phyloP scores from a whole-genome alignment of 37 sponge, comb jelly and placozoan genomes.

The Beroe forskalii region DNA sequence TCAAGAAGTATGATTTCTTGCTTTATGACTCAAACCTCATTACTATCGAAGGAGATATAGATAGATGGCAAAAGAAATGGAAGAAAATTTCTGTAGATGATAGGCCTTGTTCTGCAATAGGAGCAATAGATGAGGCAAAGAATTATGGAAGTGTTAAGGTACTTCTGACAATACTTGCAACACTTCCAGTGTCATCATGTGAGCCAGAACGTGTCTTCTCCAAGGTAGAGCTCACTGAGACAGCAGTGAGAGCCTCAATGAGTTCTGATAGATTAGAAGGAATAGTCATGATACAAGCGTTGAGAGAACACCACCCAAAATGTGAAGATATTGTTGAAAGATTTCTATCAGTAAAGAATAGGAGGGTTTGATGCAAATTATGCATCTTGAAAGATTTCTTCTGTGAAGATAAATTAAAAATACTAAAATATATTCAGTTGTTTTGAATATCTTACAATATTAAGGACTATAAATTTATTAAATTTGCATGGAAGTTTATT shows the following conservation, averaged over 20 bases:
- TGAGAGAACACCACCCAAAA: too few relatives aligned
- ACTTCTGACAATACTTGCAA: conserved; percentile 31
- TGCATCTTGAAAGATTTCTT: too few relatives aligned
- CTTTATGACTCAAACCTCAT: neutral
- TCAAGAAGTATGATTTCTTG: neutral
- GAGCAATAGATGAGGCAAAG: conserved; percentile 1
- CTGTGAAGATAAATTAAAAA: too few relatives aligned
- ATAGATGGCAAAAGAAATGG: conserved; percentile 57
- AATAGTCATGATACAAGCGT: too few relatives aligned
- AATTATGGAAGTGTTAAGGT: neutral
- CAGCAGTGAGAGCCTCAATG: conserved; percentile 54
- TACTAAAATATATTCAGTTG: too few relatives aligned
- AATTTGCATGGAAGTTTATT: too few relatives aligned
- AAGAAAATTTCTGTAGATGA: neutral
- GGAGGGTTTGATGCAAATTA: too few relatives aligned
- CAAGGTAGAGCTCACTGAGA: conserved; percentile 54
- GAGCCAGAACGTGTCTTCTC: conserved; percentile 66
- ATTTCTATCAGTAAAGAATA: too few relatives aligned
- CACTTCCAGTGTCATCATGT: conserved; percentile 55
- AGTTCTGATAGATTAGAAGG: conserved; percentile 1
- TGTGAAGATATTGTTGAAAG: too few relatives aligned
- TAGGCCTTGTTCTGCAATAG: conserved; percentile 19
- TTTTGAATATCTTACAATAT: too few relatives aligned
- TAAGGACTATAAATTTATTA: too few relatives aligned
- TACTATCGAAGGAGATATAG: neutral